Evolutionary conservation across 2,888 invertebrate genomes (phyloP).

Genomic region (Agonopterix alstromeriana): DNA sequence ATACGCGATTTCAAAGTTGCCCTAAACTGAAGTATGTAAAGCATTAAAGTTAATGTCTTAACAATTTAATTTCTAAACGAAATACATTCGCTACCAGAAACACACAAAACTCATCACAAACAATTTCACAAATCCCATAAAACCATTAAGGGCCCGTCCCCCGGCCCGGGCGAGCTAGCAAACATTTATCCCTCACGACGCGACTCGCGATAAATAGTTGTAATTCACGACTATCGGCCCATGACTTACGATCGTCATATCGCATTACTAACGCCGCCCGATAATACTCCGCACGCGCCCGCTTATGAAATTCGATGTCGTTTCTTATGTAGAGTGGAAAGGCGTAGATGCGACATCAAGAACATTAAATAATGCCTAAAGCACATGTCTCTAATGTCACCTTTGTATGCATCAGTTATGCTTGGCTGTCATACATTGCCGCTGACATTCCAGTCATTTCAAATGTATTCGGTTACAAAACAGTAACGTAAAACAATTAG

Average conservation of each 20-base stretch:
- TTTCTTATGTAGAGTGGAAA: constrained; percentile 21
- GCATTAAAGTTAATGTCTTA: too few relatives aligned
- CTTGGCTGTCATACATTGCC: too few relatives aligned
- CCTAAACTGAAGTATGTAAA: too few relatives aligned
- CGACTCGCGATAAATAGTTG: constrained; percentile 61
- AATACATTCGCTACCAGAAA: constrained; percentile 11
- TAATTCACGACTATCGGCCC: constrained; percentile 60
- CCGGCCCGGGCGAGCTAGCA: constrained; percentile 8
- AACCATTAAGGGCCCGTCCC: constrained; percentile 40
- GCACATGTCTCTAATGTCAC: too few relatives aligned
- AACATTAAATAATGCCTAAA: neutral
- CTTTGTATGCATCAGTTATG: too few relatives aligned
- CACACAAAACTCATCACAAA: constrained; percentile 20
- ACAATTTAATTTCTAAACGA: too few relatives aligned
- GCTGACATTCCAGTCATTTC: too few relatives aligned
- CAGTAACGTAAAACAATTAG: too few relatives aligned
- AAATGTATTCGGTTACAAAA: too few relatives aligned
- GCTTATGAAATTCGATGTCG: constrained; percentile 61
- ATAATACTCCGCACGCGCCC: constrained; percentile 69
- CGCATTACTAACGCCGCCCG: constrained; percentile 48
- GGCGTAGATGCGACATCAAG: constrained; percentile 19
- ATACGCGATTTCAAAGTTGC: too few relatives aligned
- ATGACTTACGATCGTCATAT: constrained; percentile 28
- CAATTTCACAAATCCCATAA: constrained; percentile 54
- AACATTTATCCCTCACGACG: constrained; percentile 40